Percentiles rank a stretch among this genome's conserved stretches.
Evolutionary conservation across 2,113 vertebrate genomes (phyloP).

Genomic region (Rafetus swinhoei): DNA sequence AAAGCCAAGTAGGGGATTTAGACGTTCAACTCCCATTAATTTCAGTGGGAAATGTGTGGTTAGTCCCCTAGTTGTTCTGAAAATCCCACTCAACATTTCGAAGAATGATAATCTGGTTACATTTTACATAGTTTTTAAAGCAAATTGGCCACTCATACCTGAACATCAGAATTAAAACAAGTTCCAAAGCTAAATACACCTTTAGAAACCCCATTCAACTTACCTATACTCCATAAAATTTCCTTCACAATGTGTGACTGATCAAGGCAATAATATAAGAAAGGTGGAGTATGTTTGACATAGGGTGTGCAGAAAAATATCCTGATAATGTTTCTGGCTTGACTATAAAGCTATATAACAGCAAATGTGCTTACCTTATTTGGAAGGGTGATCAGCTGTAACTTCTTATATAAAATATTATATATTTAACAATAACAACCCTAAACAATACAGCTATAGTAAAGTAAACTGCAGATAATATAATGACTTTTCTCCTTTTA

Average conservation of each 20-base stretch:
- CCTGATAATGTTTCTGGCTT: background rate
- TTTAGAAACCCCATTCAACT: background rate
- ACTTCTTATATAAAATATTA: background rate
- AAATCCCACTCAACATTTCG: background rate
- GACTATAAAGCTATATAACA: background rate
- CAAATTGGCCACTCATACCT: background rate
- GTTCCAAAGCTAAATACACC: background rate
- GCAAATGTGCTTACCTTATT: background rate
- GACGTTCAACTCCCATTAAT: background rate
- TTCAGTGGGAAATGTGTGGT: background rate
- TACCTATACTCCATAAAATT: background rate
- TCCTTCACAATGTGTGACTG: conserved; percentile 25
- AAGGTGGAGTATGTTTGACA: background rate
- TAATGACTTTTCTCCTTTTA: background rate
- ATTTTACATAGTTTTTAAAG: background rate
- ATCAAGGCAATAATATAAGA: background rate
- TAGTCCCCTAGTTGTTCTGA: background rate
- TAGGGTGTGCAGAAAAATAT: background rate
- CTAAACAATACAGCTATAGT: background rate
- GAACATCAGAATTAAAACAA: background rate
- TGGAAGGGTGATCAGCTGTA: background rate
- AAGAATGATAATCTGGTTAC: background rate
- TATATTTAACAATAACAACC: background rate
- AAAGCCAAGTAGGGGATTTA: background rate
- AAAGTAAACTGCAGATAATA: background rate